Evolutionary conservation across 2,888 invertebrate species (phyloP), one percentile per base, ranked within the genome.

Genomic region (Leptopilina myrica): DNA sequence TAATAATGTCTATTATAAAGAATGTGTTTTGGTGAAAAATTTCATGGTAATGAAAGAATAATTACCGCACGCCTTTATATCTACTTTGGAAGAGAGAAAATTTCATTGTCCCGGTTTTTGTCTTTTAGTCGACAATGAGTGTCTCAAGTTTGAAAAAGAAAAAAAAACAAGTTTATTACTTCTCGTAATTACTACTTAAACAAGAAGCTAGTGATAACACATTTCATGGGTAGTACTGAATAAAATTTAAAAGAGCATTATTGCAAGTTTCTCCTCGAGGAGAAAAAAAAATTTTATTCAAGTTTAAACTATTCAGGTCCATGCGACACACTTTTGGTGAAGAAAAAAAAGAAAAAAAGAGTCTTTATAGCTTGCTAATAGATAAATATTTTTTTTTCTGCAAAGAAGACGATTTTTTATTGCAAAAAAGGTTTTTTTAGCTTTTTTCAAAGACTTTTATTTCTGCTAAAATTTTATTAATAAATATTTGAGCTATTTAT

Each of bases 161-260:
- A 49, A 49, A 62, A 62, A 62, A 62, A 33, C 33, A 5, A 62
- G 15, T 62, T 62, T 62, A 62, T 62, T 62, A 62, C 62, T 62
- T 62, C 20, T 62, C 20, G 62, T 62, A 62, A 62, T 62, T 62
- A 62, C 62, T 62, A 62, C 62, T 62, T 62, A 62, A 62, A 62
- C 9, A 62, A 62, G 15, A 62, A 62, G 15, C 62, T 15, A 62
- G 62, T 62, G 62, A 62, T 62, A 62, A 62, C 62, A 62, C 20
- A 59, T 59, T 62, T 62, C 62, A 62, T 62, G 20, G 33, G 43
- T 43, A 43, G 62, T 62, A 9, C n/a, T 20, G 62, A 62, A 62
- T 62, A 62, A 62, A 62, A 62, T 62, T 62, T 20, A 62, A 20
- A 62, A 59, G n/a, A 59, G 49, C 49, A 11, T 49, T 49, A 49